Percentiles rank a stretch among this genome's conserved stretches.
Evolutionary conservation across 2,888 invertebrate genomes (phyloP).

Genomic region (Falcaria lacertinaria): DNA sequence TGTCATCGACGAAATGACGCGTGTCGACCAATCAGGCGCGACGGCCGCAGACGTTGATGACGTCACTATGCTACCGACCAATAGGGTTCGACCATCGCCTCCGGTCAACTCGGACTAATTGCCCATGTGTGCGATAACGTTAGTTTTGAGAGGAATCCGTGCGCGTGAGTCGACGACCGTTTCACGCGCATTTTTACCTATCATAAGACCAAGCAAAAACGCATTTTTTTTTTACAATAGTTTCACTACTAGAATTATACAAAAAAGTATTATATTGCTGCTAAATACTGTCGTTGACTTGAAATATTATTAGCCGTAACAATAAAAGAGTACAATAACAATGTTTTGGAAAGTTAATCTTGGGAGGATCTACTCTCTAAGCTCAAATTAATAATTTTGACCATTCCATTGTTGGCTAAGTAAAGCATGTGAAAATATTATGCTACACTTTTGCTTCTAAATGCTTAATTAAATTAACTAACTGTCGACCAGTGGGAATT

Average conservation of each 20-base stretch:
- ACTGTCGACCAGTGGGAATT: conserved; percentile 68
- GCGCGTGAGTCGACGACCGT: conserved; percentile 57
- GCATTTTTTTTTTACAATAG: too few relatives aligned
- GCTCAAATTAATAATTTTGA: conserved; percentile 42
- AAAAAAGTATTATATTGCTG: too few relatives aligned
- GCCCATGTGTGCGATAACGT: conserved; percentile 77
- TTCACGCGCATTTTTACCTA: conserved; percentile 3
- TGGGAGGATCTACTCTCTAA: conserved; percentile 24
- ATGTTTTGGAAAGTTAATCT: neutral
- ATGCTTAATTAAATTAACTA: conserved; percentile 62
- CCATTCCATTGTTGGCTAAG: conserved; percentile 55
- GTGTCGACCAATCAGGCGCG: conserved; percentile 78
- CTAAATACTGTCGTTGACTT: neutral
- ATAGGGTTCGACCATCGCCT: conserved; percentile 68
- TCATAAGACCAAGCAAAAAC: neutral
- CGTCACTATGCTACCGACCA: conserved; percentile 69
- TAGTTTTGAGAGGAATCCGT: conserved; percentile 67
- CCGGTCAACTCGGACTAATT: conserved; percentile 79
- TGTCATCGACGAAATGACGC: conserved; percentile 79
- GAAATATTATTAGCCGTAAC: neutral
- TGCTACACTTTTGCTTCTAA: conserved; percentile 58
- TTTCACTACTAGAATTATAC: too few relatives aligned
- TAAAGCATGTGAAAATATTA: conserved; percentile 64
- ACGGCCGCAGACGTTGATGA: conserved; percentile 75
- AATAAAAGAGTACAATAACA: neutral